Evolutionary conservation across 2,797 vertebrate species (phyloP), one percentile per base, ranked within the genome.

Genomic region (Rachycentron canadum): DNA sequence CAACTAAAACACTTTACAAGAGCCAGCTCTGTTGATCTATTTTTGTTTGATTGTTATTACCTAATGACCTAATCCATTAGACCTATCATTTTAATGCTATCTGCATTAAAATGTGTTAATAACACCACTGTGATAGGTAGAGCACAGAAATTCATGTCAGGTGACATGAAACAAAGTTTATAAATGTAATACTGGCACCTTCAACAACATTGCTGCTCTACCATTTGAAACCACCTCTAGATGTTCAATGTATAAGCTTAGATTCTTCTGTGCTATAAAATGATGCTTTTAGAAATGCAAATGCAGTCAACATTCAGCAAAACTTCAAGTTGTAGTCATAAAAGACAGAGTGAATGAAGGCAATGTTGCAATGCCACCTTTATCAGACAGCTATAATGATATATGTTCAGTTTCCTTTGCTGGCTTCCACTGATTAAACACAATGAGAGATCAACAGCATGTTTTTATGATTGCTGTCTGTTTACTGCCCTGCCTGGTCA

Each of bases 391-490:
- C 64, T 50, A 25, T 84, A 88, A 91, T 86, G 61, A 88, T 82
- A 79, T 81, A 82, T 68, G 80, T 67, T 88, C 30, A 67, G n/a
- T 70, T 85, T 82, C 52, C 56, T 82, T 87, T 67, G 53, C 78
- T 62, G 66, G 45, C 58, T 81, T 76, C 67, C 36, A 10, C 62
- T 88, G 87, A 88, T 92, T 86, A 91, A 86, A 88, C 85, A 88
- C 81, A 82, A 81, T 74, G 73, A 84, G 43, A 70, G 85, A 91
- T 86, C 78, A 88, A 82, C 86, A 78, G 82, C 76, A 68, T 89
- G 85, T 89, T 92, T 89, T 88, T 69, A 73, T 88, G 87, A 89
- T 79, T 89, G 81, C 87, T 91, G 88, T 89, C 87, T 92, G 88
- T 90, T 90, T 86, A 88, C 88, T 82, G 89, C 81, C 77, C 84